Evolutionary conservation across 2,113 vertebrate genomes (phyloP), one percentile per base, ranked within the genome.

Genomic region (Gobio gobio): DNA sequence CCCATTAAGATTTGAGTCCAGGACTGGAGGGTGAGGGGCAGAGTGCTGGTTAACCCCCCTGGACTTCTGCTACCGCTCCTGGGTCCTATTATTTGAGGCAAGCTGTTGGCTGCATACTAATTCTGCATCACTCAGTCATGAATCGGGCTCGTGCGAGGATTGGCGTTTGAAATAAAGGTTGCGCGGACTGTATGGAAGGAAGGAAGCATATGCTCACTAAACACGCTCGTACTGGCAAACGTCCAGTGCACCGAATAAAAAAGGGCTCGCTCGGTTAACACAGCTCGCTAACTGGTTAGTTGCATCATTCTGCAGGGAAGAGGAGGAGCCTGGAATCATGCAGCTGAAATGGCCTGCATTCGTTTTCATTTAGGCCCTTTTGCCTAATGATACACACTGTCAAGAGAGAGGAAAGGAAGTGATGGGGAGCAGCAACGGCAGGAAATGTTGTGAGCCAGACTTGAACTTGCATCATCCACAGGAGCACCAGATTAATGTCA

Each of bases 1-100:
- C 93, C 93, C 89, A 94, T 94, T 93, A 94, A 91, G 92, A 91
- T 91, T 90, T 85, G 89, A 92, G 91, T 89, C 83, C 47, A 88
- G 90, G 86, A 86, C 80, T 83, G 66, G 85, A 86, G 90, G 90
- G 90, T 84, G 82, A 75, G 90, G 85, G 78, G 89, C 88, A 85
- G 87, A 66, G 70, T 75, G 72, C 86, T 84, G 88, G 86, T 90
- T 87, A 87, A 87, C 88, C 87, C 90, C 89, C 87, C 78, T 72
- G 81, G 82, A 88, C 85, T 87, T 79, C 54, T 10, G 83, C 81
- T 87, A 47, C 40, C 20, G 76, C 89, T 73, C 64, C 72, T 66
- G 84, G 84, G 13, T 45, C 66, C 70, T 87, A 89, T 93, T 91
- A 92, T 92, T 89, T 87, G 89, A 90, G 89, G 85, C 45, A 88